Base-by-base conservation (phyloP, 2,888 invertebrate genomes). In the Idaea aversata region DNA sequence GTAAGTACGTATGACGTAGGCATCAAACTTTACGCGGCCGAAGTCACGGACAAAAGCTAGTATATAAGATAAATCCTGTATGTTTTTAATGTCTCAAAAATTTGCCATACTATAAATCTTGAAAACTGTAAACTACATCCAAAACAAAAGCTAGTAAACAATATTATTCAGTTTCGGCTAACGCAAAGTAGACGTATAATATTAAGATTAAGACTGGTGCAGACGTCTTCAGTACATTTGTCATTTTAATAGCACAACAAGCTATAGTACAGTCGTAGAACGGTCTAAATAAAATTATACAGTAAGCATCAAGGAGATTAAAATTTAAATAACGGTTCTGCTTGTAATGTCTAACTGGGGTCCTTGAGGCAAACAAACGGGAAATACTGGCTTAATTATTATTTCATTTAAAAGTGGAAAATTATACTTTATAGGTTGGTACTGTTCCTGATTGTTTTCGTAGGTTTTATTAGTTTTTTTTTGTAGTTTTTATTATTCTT, bases 231-330 rank as follows among this genome's bases (percentile, higher is more conserved):
- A 71, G 73, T 75, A 77, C 78, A 79, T 83, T 83, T 81, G 77
- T 83, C 81, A 82, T 78, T 69, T 79, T 79, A 80, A 83, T 78
- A 77, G 81, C 75, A 15, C 73, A 71, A 74, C 72, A 74, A 72
- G 10, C 47, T 3, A 47, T 13, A 10, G 72, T 78, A 79, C 78
- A 79, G 76, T 78, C 73, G 70, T 47, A 47, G 47, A 7, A 25
- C 10, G 47, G 76, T 74, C 70, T 70, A 75, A 77, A 80, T 77
- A 82, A 82, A 84, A 84, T 82, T 83, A 81, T 77, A 77, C 78
- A 70, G 73, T 76, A 79, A 79, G 78, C 76, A 79, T 81, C 70
- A 72, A 72, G 72, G 68, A 71, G 75, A 77, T 80, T 77, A 78
- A 79, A 80, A 78, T 76, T 78, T 72, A 78, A 77, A 78, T 77